Percentiles rank a stretch among this genome's conserved stretches.
These are phyloP conservation scores for Leptarthrus brevirostris DNA, from an alignment of 2,888 invertebrate genomes.

Conservation along the genomic window DNA sequence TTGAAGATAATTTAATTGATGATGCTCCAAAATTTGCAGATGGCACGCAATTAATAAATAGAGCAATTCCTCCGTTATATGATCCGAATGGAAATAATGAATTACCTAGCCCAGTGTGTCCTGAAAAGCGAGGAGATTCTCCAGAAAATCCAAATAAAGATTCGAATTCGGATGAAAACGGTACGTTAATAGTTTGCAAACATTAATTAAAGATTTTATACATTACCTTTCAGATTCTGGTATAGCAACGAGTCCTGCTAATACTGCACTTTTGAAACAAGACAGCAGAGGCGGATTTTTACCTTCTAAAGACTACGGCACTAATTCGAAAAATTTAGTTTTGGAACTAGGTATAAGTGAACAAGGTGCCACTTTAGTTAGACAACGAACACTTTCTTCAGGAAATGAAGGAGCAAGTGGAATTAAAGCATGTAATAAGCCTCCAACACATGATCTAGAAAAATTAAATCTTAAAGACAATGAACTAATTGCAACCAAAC, in stretches of 20 bases:
- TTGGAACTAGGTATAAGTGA: slow-evolving; percentile 63
- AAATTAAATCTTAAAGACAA: slow-evolving; percentile 50
- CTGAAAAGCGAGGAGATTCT: slow-evolving; percentile 71
- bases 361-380: slow-evolving; percentile 62
- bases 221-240: slow-evolving; percentile 62
- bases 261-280: slow-evolving; percentile 55
- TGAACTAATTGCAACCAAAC: slow-evolving; percentile 54
- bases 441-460: slow-evolving; percentile 55
- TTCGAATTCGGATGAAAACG: slow-evolving; percentile 69
- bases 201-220: slow-evolving; percentile 31
- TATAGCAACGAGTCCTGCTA: slow-evolving; percentile 65
- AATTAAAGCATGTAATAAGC: slow-evolving; percentile 36
- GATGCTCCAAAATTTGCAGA: slow-evolving; percentile 62
- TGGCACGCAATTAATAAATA: slow-evolving; percentile 55
- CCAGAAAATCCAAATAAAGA: slow-evolving; percentile 72
- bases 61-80: slow-evolving; percentile 51
- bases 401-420: slow-evolving; percentile 49
- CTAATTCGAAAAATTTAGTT: slow-evolving; percentile 59
- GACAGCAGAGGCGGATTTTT: slow-evolving; percentile 49
- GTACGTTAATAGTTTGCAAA: slow-evolving; percentile 56
- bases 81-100: slow-evolving; percentile 65
- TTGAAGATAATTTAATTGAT: slow-evolving; percentile 81
- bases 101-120: slow-evolving; percentile 58
- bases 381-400: slow-evolving; percentile 58
- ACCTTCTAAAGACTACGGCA: slow-evolving; percentile 19